Evolutionary conservation across 2,113 vertebrate genomes (phyloP).

Genomic region (Eulacestoma nigropectus): DNA sequence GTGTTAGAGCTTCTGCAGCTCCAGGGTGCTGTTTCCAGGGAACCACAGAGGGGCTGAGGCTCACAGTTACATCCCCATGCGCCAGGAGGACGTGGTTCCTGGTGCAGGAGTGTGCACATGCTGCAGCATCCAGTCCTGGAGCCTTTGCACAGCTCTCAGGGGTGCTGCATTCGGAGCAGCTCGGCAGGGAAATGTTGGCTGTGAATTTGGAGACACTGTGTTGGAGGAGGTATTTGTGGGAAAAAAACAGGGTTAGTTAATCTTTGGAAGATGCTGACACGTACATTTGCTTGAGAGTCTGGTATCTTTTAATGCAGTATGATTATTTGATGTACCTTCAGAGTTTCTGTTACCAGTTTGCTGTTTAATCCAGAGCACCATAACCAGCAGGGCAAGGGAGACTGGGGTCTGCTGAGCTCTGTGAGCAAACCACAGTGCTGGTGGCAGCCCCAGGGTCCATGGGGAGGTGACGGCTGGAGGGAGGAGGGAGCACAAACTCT

Average conservation of each 20-base stretch:
- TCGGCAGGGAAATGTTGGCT: neutral
- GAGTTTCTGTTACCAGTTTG: neutral
- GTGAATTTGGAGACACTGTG: neutral
- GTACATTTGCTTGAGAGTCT: neutral
- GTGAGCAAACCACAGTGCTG: neutral
- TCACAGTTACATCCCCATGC: neutral
- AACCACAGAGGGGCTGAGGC: neutral
- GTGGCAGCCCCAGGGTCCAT: neutral
- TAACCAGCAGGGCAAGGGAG: neutral
- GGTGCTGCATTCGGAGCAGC: neutral
- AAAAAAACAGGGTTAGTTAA: neutral
- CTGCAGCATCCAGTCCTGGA: neutral
- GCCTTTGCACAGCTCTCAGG: neutral
- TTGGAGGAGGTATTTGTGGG: neutral
- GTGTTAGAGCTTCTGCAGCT: neutral
- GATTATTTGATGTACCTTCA: neutral
- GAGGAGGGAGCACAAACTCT: neutral
- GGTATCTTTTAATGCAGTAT: neutral
- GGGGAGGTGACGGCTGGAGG: neutral
- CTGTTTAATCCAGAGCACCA: neutral
- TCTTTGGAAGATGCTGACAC: neutral
- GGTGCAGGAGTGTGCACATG: accelerated
- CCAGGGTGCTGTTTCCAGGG: neutral
- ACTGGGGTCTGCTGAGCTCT: neutral
- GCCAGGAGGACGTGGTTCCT: neutral